Percentiles rank a stretch among this genome's conserved stretches.
Conservation (phyloP, 2,888 invertebrate species). For the Apamea crenata region DNA sequence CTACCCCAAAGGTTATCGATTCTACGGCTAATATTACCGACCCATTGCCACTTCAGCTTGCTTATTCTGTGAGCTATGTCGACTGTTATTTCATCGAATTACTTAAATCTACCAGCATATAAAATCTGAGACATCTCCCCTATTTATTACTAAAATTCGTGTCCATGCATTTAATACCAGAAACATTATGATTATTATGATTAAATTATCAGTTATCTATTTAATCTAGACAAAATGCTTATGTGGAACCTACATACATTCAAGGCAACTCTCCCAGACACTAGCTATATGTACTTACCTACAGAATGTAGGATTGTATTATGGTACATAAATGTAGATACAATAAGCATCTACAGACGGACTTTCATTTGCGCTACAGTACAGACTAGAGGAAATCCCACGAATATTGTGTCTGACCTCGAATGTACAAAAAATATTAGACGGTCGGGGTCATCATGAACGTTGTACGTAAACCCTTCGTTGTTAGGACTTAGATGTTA, state of each 20-base stretch:
- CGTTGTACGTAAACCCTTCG: not conserved
- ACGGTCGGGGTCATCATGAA: slow-evolving; percentile 6
- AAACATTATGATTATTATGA: no score
- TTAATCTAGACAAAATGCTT: not conserved
- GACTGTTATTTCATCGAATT: not conserved
- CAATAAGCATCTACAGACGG: not conserved
- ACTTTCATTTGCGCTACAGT: slow-evolving; percentile 22
- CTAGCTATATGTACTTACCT: not conserved
- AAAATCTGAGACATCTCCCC: not conserved
- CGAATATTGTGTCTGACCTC: slow-evolving; percentile 27
- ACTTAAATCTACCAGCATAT: not conserved
- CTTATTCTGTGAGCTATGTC: not conserved
- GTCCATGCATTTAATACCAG: not conserved
- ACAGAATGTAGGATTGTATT: not conserved
- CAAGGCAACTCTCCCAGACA: not conserved
- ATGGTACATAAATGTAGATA: not conserved
- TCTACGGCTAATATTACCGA: not conserved
- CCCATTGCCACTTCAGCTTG: not conserved
- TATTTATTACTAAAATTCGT: not conserved
- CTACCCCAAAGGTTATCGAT: not conserved
- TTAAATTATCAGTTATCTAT: not conserved
- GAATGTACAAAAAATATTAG: slow-evolving; percentile 12
- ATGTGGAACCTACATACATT: not conserved
- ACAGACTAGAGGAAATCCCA: slow-evolving; percentile 22
- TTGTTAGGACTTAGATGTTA: not conserved